Conservation (phyloP, 2,113 vertebrate genomes). For the Probosciger aterrimus region DNA sequence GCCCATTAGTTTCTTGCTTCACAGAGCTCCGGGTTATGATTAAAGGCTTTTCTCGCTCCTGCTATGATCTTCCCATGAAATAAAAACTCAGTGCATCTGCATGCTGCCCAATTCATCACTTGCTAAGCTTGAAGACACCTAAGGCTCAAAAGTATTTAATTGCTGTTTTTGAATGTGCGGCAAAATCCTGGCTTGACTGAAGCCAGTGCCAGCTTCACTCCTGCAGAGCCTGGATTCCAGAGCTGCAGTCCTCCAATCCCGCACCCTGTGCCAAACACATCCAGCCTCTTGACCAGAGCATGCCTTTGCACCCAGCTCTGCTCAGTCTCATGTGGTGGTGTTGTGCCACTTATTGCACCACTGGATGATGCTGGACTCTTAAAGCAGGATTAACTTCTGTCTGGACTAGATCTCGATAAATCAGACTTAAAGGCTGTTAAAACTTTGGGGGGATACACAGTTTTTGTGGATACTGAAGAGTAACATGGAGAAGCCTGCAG, state of each 20-base stretch:
- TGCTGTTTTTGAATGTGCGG: neutral
- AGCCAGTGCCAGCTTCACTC: neutral
- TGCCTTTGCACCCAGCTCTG: neutral
- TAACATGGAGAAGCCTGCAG: neutral
- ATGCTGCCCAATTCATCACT: neutral
- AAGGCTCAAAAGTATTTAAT: neutral
- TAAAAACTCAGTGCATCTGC: neutral
- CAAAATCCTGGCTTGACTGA: neutral
- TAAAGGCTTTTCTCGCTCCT: neutral
- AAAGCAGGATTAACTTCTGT: neutral
- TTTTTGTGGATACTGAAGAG: neutral
- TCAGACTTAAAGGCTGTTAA: neutral
- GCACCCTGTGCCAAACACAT: neutral
- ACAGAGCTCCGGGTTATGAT: neutral
- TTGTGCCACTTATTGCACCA: neutral
- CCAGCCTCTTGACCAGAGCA: neutral
- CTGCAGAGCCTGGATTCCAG: neutral
- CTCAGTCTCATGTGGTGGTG: fast-evolving
- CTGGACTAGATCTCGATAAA: neutral
- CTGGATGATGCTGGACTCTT: neutral
- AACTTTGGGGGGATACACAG: neutral
- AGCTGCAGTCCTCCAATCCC: neutral
- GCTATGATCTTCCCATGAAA: neutral
- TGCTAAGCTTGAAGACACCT: neutral
- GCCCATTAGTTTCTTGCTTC: neutral